A percentile compares a stretch with the other conserved stretches of the same genome.
These are phyloP conservation scores for Lagopus leucura DNA, from an alignment of 2,113 vertebrate genomes.

Conservation along the genomic window DNA sequence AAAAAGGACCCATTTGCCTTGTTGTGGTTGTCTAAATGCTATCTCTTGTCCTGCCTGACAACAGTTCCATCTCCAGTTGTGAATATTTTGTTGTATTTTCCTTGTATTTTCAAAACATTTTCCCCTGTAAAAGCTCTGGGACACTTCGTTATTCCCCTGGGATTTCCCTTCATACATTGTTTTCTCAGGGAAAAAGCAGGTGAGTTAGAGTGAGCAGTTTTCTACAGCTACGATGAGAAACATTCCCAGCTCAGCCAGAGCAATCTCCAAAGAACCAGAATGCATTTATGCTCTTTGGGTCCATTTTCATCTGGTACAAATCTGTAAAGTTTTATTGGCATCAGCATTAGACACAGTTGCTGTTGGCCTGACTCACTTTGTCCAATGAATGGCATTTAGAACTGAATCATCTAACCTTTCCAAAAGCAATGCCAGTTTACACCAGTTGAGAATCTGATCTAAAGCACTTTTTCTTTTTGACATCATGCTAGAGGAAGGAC, in stretches of 20 bases:
- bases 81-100: neutral
- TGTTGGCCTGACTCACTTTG: slow-evolving; percentile 41
- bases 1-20: neutral
- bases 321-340: neutral
- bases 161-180: neutral
- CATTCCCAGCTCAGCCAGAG: neutral
- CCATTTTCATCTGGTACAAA: neutral
- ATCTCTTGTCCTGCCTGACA: neutral
- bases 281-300: neutral
- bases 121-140: neutral
- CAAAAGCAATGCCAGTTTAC: neutral
- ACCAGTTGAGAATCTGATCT: neutral
- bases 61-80: neutral
- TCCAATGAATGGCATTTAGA: neutral
- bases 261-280: neutral
- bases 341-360: neutral
- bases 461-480: slow-evolving; percentile 14
- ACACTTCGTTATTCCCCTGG: neutral
- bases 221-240: accelerated
- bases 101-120: neutral
- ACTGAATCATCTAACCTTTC: slow-evolving; percentile 25
- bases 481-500: slow-evolving; percentile 35
- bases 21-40: neutral
- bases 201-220: neutral
- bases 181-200: neutral